Base-by-base conservation (phyloP, 2,797 vertebrate species). In the Erpetoichthys calabaricus region DNA sequence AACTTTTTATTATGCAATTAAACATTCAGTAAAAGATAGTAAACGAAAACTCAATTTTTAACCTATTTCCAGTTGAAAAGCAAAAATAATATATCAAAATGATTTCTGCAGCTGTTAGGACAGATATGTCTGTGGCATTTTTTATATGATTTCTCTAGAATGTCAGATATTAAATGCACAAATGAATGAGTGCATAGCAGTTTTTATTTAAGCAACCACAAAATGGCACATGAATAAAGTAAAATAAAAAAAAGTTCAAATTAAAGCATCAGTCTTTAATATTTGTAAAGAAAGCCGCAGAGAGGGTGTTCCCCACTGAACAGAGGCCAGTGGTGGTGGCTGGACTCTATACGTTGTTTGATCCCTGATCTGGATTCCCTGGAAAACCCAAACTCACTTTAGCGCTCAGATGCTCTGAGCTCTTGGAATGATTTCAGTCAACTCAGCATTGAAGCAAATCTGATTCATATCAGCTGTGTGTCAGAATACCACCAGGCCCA, bases 261-360 rank as follows among this genome's bases (percentile, higher is more conserved):
- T 69, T 69, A 72, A 83, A 83, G 77, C 71, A 75, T 73, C 70
- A 72, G 77, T 85, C 85, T 88, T 86, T 88, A 86, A 88, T 86
- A 88, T 86, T 82, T 83, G 77, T 78, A 72, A 76, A 78, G 75
- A 71, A 84, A 86, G 76, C 85, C 85, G 68, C 83, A 86, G 70
- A 63, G 75, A 78, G 80, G 84, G 85, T 82, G 84, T 82, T 82
- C 81, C 76, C 77, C 73, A 74, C 71, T 73, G 72, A 77, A 77
- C 66, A 65, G 63, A 71, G 77, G 71, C 80, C 77, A 67, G 69
- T 67, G 57, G 73, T 71, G 79, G 74, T 77, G 75, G 62, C 66
- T 65, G 57, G 50, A 64, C 62, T 62, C 60, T 45, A 63, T 64
- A 61, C 58, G 63, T 60, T 44, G 76, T 84, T 86, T 84, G 76